Conservation (phyloP, 2,113 vertebrate species). For the Poecilia latipinna region DNA sequence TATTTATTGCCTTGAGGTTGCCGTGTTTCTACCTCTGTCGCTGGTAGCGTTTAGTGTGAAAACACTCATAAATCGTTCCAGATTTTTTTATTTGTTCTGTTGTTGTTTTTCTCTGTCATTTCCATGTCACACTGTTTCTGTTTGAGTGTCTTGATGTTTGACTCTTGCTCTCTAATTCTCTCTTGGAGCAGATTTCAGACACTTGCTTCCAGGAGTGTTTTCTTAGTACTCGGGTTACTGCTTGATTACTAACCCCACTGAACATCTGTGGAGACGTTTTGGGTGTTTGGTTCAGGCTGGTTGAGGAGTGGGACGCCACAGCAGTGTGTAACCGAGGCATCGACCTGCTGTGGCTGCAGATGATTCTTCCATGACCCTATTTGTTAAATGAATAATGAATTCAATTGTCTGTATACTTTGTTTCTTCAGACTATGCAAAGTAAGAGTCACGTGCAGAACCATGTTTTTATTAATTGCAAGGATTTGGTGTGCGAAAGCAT, state of each 20-base stretch:
- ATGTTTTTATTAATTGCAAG: too few species aligned
- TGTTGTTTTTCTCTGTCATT: slow-evolving; percentile 39
- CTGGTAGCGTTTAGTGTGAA: slow-evolving; percentile 31
- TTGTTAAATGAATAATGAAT: neutral
- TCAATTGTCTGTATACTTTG: neutral
- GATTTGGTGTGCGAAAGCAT: too few species aligned
- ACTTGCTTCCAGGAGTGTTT: slow-evolving; percentile 17
- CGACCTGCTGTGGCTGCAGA: too few species aligned
- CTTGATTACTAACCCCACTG: neutral
- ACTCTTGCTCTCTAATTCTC: slow-evolving; percentile 46
- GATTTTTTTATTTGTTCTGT: slow-evolving; percentile 1
- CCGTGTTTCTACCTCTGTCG: slow-evolving; percentile 40
- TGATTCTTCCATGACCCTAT: neutral
- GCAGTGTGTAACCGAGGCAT: too few species aligned
- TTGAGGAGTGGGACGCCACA: too few species aligned
- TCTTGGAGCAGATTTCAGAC: slow-evolving; percentile 51
- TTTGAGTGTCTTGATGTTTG: slow-evolving; percentile 37
- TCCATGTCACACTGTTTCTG: slow-evolving; percentile 37
- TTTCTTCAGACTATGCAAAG: neutral
- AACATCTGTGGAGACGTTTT: neutral
- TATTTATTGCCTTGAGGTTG: slow-evolving; percentile 50
- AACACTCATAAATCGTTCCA: slow-evolving; percentile 40
- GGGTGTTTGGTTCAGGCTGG: neutral
- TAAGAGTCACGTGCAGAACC: neutral
- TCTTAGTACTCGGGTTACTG: slow-evolving; percentile 24